Base-by-base conservation (phyloP, 2,113 vertebrate species). In the Lates calcarifer region DNA sequence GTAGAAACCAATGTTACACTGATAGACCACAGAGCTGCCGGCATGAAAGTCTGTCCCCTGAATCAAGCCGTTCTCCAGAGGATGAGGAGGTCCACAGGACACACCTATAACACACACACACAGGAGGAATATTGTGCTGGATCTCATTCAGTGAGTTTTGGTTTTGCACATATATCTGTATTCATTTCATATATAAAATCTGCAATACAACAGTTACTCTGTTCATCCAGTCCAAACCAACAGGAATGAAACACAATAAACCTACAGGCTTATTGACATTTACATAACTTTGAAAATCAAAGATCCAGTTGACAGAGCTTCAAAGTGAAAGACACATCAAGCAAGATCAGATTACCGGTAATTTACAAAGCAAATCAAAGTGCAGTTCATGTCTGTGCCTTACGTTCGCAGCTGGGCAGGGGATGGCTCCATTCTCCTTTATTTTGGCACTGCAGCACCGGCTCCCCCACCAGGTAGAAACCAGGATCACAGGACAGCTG, bases 401-500 rank as follows among this genome's bases (percentile, higher is more conserved):
- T 94, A 99, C 98, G 96, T 96, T 99, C 96, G 94, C 98, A 99
- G 63, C 68, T 94, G 20, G 98, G 97, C 65, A 97, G 94, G 12
- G 97, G 95, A 10, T 97, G 96, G 56, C 96, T 97, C 98, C 98
- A 99, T 71, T 97, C 95, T 89, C 98, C 98, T 90, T 94, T 95
- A 82, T 99, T 99, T 81, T 96, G 96, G 75, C 98, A 99, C 64
- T 94, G 93, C 4, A 97, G 96, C 87, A 97, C 94, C 6, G 97
- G 95, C 84, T 97, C 96, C 76, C 98, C 98, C 28, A 97, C 94
- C 94, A 99, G 96, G 93, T 99, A 97, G 94, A 97, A 99, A 66
- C 98, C 96, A 0, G 97, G 96, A 78, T 99, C 97, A 86, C 98
- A 99, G 73, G 95, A 97, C 72, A 99, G 95, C 83, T 93, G 96